phyloP scores from a whole-genome alignment of 2,113 vertebrate genomes.

The Bos javanicus region DNA sequence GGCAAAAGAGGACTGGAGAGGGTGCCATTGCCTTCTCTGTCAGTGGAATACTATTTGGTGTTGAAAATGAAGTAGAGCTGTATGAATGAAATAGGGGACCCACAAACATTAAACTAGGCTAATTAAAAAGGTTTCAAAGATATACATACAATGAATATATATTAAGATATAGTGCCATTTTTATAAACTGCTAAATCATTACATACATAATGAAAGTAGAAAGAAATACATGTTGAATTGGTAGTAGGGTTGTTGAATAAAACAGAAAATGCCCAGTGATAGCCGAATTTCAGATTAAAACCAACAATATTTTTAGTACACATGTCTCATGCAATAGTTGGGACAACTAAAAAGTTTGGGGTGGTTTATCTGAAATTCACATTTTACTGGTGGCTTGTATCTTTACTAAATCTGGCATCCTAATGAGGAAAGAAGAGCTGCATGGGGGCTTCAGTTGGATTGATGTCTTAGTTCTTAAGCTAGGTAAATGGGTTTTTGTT shows the following conservation, averaged over 20 bases:
- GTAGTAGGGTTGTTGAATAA: background rate
- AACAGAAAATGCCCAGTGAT: background rate
- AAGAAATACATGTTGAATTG: background rate
- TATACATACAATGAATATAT: background rate
- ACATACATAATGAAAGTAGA: background rate
- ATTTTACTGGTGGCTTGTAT: background rate
- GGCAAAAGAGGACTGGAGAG: background rate
- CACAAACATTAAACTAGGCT: background rate
- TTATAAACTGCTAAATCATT: background rate
- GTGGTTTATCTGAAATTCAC: background rate
- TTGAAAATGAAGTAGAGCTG: background rate
- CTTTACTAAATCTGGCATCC: background rate
- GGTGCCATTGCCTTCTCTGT: background rate
- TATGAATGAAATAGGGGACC: background rate
- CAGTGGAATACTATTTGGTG: background rate
- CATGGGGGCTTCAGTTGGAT: background rate
- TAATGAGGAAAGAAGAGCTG: background rate
- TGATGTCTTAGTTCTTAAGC: background rate
- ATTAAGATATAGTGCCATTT: background rate
- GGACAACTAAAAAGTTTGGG: background rate
- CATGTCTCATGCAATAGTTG: background rate
- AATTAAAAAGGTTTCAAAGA: background rate
- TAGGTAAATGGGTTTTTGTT: background rate
- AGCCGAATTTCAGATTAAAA: conserved; percentile 2
- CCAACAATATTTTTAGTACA: background rate